Percentiles rank a stretch among this genome's conserved stretches.
Evolutionary conservation across 2,888 invertebrate species (phyloP).

Genomic region (Ornithoptera alexandrae): DNA sequence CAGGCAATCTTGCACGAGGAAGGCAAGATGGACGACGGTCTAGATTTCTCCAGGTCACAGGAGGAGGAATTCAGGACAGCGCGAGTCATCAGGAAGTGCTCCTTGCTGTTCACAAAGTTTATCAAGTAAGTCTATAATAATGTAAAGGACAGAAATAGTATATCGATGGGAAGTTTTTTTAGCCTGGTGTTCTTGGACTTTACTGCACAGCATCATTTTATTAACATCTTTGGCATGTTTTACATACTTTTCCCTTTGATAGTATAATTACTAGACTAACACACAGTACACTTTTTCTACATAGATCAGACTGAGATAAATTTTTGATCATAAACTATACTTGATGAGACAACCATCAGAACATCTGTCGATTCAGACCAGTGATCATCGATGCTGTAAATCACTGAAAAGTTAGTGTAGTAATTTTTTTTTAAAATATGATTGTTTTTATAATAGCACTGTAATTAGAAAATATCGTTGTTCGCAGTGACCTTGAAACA

Average conservation of each 20-base stretch:
- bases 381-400: too few relatives aligned
- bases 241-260: too few relatives aligned
- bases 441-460: neutral
- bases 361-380: too few relatives aligned
- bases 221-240: too few relatives aligned
- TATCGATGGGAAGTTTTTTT: neutral
- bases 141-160: neutral
- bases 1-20: conserved; percentile 99
- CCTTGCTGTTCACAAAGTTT: conserved; percentile 97
- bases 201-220: too few relatives aligned
- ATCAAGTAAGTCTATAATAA: conserved; percentile 85
- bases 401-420: too few relatives aligned
- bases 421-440: too few relatives aligned
- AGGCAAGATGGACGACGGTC: conserved; percentile 99
- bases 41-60: conserved; percentile 98
- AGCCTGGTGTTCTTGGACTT: too few relatives aligned
- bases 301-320: too few relatives aligned
- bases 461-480: conserved; percentile 25
- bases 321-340: neutral
- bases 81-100: conserved; percentile 98
- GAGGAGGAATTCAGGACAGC: conserved; percentile 99
- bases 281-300: too few relatives aligned
- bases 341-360: neutral
- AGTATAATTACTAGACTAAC: too few relatives aligned
- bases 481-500: conserved; percentile 92